These are phyloP conservation scores for Drosophila falleni DNA, from an alignment of 2,888 invertebrate species.

Conservation along the genomic window DNA sequence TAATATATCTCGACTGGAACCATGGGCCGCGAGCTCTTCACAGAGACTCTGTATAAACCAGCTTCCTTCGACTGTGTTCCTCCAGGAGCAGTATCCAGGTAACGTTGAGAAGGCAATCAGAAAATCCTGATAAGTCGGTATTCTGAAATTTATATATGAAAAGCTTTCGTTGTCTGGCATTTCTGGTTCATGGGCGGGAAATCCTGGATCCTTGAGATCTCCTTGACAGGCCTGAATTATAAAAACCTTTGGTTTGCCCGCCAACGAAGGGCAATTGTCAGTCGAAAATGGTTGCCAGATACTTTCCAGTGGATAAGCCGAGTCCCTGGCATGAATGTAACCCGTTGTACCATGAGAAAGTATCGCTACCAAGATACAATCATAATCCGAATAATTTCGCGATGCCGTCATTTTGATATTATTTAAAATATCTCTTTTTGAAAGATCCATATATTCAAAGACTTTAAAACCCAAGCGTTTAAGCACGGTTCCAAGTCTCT, in stretches of 20 bases:
- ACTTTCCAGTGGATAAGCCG: constrained; percentile 91
- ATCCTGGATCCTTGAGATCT: constrained; percentile 92
- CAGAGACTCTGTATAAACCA: constrained; percentile 98
- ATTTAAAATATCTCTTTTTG: constrained; percentile 88
- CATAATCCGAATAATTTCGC: constrained; percentile 91
- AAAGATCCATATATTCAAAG: constrained; percentile 89
- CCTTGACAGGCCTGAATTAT: constrained; percentile 96
- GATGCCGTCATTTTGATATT: constrained; percentile 89
- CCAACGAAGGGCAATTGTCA: constrained; percentile 92
- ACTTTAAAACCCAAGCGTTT: constrained; percentile 90
- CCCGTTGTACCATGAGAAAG: constrained; percentile 95
- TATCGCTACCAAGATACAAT: constrained; percentile 93
- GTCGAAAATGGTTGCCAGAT: constrained; percentile 92
- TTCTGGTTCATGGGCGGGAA: constrained; percentile 86
- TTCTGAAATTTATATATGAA: constrained; percentile 88
- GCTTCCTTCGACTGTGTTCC: constrained; percentile 95
- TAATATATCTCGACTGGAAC: constrained; percentile 91
- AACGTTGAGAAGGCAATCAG: constrained; percentile 96
- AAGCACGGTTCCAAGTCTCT: constrained; percentile 89
- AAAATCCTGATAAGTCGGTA: constrained; percentile 96
- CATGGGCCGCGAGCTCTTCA: constrained; percentile 90
- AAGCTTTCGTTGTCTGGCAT: constrained; percentile 90
- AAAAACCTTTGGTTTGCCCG: constrained; percentile 91
- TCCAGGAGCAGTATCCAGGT: constrained; percentile 97
- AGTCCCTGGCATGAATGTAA: constrained; percentile 93